phyloP scores from a whole-genome alignment of 2,888 invertebrate genomes.

The Adelognathus sp. region DNA sequence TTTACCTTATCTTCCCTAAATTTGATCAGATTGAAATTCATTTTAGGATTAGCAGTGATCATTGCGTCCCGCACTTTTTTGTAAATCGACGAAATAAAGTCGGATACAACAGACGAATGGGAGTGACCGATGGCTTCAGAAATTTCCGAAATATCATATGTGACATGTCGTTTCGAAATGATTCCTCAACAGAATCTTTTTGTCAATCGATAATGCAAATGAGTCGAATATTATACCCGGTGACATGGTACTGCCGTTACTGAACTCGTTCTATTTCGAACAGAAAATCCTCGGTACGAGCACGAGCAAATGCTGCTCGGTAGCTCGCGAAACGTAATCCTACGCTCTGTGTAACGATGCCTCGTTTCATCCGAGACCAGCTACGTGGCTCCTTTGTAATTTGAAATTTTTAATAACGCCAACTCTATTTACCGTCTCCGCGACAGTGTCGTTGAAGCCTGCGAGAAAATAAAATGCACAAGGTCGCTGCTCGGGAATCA shows the following conservation, averaged over 20 bases:
- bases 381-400: slow-evolving; percentile 43
- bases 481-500: slow-evolving; percentile 38
- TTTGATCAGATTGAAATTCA: too few relatives aligned
- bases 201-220: background rate
- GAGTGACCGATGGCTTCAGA: too few relatives aligned
- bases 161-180: too few relatives aligned
- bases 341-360: slow-evolving; percentile 25
- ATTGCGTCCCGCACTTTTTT: too few relatives aligned
- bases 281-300: background rate
- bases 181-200: background rate
- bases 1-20: too few relatives aligned
- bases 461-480: background rate
- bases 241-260: background rate
- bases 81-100: too few relatives aligned
- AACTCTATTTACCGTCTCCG: slow-evolving; percentile 44
- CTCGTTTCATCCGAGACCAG: slow-evolving; percentile 14
- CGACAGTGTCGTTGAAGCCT: slow-evolving; percentile 7
- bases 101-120: too few relatives aligned
- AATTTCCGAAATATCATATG: too few relatives aligned
- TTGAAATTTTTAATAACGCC: slow-evolving; percentile 59
- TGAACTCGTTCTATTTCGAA: background rate
- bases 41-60: too few relatives aligned
- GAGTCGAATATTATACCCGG: background rate
- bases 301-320: background rate
- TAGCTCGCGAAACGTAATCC: slow-evolving; percentile 9